Percentiles rank a stretch among this genome's conserved stretches.
phyloP scores from a whole-genome alignment of 2,888 invertebrate genomes.

The Chromoteleia sp. region DNA sequence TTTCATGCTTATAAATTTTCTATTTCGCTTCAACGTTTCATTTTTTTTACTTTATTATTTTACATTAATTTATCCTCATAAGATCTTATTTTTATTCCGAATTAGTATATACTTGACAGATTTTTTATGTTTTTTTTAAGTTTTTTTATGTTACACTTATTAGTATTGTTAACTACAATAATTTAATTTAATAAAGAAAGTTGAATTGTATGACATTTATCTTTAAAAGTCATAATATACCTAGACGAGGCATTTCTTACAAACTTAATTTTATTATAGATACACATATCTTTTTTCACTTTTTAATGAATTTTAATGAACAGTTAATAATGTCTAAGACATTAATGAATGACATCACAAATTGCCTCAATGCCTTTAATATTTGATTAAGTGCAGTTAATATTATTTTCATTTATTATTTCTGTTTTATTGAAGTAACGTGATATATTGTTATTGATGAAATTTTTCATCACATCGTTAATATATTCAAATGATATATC shows the following conservation, averaged over 20 bases:
- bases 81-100: no score
- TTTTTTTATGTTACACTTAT: neutral
- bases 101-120: neutral
- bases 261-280: neutral
- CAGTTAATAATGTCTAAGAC: neutral
- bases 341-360: slow-evolving; percentile 15
- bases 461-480: no score
- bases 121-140: no score
- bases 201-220: neutral
- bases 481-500: neutral
- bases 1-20: no score
- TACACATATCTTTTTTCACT: neutral
- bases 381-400: neutral
- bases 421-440: no score
- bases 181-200: neutral
- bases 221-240: no score
- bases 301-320: slow-evolving; percentile 3
- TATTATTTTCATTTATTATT: neutral
- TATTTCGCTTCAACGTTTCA: no score
- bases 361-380: neutral
- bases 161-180: neutral
- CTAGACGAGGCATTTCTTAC: neutral
- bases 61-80: no score
- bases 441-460: no score
- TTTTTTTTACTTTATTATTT: no score